Conservation (phyloP, 2,113 vertebrate genomes). For the Leucopsar rothschildi region DNA sequence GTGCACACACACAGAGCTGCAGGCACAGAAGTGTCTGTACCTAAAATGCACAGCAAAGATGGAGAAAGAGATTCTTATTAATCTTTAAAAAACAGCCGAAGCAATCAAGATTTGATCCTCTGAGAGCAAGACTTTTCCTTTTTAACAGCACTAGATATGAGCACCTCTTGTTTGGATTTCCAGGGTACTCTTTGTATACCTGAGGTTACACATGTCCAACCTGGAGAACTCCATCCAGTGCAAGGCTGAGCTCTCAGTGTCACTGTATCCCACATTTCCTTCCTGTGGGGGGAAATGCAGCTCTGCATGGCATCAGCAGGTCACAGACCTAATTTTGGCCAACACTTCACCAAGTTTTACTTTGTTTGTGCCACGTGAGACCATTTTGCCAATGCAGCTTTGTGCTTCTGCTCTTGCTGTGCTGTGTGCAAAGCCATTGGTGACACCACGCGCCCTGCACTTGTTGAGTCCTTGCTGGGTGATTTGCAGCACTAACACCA, state of each 20-base stretch:
- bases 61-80: background rate
- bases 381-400: background rate
- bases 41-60: background rate
- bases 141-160: background rate
- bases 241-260: background rate
- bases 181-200: accelerated
- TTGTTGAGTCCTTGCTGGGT: background rate
- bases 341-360: background rate
- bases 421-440: background rate
- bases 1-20: background rate
- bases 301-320: background rate
- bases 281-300: background rate
- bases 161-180: background rate
- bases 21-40: background rate
- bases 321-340: background rate
- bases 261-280: background rate
- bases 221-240: background rate
- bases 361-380: background rate
- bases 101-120: background rate
- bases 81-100: background rate
- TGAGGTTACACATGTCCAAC: accelerated
- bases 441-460: background rate
- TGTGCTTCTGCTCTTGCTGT: background rate
- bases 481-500: background rate
- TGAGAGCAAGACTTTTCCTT: background rate